A percentile compares a stretch with the other conserved stretches of the same genome.
Evolutionary conservation across 2,797 vertebrate genomes (phyloP).

Genomic region (Anabas testudineus): DNA sequence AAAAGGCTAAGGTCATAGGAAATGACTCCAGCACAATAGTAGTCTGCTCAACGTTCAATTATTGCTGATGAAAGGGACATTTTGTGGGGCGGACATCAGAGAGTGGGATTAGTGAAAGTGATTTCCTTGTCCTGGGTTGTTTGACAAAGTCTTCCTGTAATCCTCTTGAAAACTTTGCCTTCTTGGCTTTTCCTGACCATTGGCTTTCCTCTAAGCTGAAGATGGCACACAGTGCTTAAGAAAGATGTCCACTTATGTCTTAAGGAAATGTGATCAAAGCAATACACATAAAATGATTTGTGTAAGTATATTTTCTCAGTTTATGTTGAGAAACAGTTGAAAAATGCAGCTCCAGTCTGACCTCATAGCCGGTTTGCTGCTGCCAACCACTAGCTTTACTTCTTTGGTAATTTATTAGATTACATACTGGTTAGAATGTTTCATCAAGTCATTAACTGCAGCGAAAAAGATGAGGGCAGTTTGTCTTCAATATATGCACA

Average conservation of each 20-base stretch:
- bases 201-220: slow-evolving; percentile 55
- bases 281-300: background rate
- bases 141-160: slow-evolving; percentile 81
- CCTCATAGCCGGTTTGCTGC: background rate
- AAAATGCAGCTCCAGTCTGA: background rate
- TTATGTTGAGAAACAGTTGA: background rate
- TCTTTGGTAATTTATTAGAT: slow-evolving; percentile 8
- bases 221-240: slow-evolving; percentile 40
- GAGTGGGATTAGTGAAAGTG: slow-evolving; percentile 81
- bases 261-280: slow-evolving; percentile 17
- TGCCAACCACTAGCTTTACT: background rate
- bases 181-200: slow-evolving; percentile 62
- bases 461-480: slow-evolving; percentile 33
- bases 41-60: slow-evolving; percentile 79
- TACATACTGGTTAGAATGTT: slow-evolving; percentile 17
- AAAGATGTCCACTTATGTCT: slow-evolving; percentile 15
- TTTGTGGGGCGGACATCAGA: slow-evolving; percentile 81
- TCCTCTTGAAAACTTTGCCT: slow-evolving; percentile 77
- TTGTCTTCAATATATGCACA: slow-evolving; percentile 40
- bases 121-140: slow-evolving; percentile 80
- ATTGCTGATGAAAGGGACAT: slow-evolving; percentile 84
- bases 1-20: slow-evolving; percentile 71
- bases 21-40: slow-evolving; percentile 67
- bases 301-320: background rate
- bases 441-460: too few relatives aligned